These are phyloP conservation scores for Fundulus diaphanus DNA, from an alignment of 2,797 vertebrate genomes.

Conservation along the genomic window DNA sequence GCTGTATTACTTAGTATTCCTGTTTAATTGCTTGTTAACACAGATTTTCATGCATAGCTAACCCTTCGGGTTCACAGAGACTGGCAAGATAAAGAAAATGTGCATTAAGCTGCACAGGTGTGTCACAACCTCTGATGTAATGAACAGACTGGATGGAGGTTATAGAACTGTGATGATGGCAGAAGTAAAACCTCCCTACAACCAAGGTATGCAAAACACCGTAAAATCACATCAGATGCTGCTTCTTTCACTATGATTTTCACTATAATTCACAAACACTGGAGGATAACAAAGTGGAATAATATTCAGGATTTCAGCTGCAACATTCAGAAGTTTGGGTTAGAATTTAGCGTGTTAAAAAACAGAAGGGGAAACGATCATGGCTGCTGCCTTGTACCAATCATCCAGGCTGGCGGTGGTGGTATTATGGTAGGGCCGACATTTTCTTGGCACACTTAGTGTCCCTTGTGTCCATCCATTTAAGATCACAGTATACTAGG, in stretches of 20 bases:
- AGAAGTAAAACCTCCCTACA: background rate
- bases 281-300: background rate
- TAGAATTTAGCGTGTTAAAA: background rate
- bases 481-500: background rate
- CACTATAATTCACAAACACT: background rate
- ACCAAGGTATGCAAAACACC: background rate
- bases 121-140: background rate
- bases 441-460: too few species aligned
- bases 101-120: background rate
- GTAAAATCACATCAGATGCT: background rate
- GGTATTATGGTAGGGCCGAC: too few species aligned
- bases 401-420: too few species aligned
- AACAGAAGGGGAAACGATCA: background rate
- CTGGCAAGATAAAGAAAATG: background rate
- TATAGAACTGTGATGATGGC: background rate
- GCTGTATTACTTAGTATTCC: background rate
- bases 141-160: background rate
- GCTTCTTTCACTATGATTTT: background rate
- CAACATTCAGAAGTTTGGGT: background rate
- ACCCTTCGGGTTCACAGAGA: background rate
- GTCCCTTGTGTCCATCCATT: background rate
- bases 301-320: background rate
- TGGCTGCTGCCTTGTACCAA: too few species aligned
- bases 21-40: background rate
- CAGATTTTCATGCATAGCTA: background rate